Conservation (phyloP, 1,140 invertebrate genomes). For the Drosophila erecta region DNA sequence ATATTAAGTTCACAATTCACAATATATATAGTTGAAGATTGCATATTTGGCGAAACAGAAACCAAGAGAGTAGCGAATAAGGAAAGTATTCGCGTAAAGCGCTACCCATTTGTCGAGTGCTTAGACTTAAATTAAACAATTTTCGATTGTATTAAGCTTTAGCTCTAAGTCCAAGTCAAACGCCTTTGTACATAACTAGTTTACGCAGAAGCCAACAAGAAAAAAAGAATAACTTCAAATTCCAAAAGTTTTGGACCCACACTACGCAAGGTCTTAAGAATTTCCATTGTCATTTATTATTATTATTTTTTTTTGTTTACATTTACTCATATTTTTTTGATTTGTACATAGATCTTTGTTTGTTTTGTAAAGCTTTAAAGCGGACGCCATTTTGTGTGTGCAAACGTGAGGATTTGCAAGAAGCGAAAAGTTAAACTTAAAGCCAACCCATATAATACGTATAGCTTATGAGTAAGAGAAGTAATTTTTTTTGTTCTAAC, state of each 20-base stretch:
- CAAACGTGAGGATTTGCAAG: constrained; percentile 44
- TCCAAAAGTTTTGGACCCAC: constrained; percentile 4
- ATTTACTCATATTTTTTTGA: constrained; percentile 17
- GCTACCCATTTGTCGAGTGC: constrained; percentile 23
- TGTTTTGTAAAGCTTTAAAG: constrained; percentile 61
- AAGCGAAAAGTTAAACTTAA: constrained; percentile 49
- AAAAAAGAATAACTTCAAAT: constrained; percentile 1
- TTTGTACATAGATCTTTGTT: constrained; percentile 41
- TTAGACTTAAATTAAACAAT: constrained; percentile 18
- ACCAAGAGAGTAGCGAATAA: constrained; percentile 31
- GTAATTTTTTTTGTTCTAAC: constrained; percentile 20
- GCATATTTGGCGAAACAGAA: constrained; percentile 10
- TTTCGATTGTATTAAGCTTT: constrained; percentile 23
- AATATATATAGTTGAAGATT: neutral
- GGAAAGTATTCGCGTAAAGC: constrained; percentile 34
- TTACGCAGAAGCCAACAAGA: constrained; percentile 14
- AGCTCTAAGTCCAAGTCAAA: constrained; percentile 55
- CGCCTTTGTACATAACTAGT: constrained; percentile 55
- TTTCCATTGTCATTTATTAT: constrained; percentile 1
- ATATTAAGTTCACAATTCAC: constrained; percentile 28
- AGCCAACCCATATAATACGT: constrained; percentile 12
- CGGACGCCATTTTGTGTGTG: constrained; percentile 60
- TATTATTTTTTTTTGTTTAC: constrained; percentile 5
- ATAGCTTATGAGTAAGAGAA: constrained; percentile 14
- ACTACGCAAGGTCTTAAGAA: constrained; percentile 8